Conservation (phyloP, 2,888 invertebrate species). For the Thymelicus lineola region DNA sequence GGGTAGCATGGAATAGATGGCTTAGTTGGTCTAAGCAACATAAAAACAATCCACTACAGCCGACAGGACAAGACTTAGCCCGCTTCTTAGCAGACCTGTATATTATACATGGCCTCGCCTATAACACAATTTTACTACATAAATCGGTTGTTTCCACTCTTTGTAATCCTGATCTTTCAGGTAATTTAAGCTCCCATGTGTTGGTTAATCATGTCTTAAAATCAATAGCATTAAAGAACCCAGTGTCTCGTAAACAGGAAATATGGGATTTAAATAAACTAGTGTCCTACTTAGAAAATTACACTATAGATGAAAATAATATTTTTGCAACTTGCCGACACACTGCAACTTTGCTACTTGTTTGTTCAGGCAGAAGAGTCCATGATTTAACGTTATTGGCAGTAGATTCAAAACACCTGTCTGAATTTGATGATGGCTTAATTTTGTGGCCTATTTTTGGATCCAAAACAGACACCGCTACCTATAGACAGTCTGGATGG, state of each 20-base stretch:
- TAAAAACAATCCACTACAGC: slow-evolving; percentile 2
- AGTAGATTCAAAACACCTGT: slow-evolving; percentile 17
- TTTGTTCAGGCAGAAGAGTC: slow-evolving; percentile 35
- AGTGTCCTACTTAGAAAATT: background rate
- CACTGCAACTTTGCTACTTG: slow-evolving; percentile 22
- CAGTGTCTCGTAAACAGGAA: slow-evolving; percentile 20
- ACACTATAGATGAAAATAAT: slow-evolving; percentile 5
- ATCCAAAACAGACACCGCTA: slow-evolving; percentile 35
- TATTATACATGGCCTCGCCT: slow-evolving; percentile 31
- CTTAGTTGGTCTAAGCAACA: slow-evolving; percentile 20
- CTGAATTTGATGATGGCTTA: background rate
- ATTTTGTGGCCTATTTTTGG: slow-evolving; percentile 40
- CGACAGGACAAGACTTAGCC: slow-evolving; percentile 17
- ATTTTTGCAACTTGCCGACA: slow-evolving; percentile 11
- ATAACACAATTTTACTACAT: slow-evolving; percentile 37
- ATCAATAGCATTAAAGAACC: slow-evolving; percentile 33
- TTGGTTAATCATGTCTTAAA: slow-evolving; percentile 38
- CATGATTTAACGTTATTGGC: slow-evolving; percentile 34
- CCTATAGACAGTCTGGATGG: slow-evolving; percentile 41
- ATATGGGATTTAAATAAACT: slow-evolving; percentile 33
- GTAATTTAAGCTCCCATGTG: slow-evolving; percentile 32
- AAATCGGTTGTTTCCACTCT: slow-evolving; percentile 39
- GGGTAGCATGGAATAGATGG: slow-evolving; percentile 4
- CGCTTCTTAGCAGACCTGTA: slow-evolving; percentile 35
- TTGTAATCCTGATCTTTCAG: slow-evolving; percentile 32